Evolutionary conservation across 2,113 vertebrate genomes (phyloP), one percentile per base, ranked within the genome.

Genomic region (Nestor notabilis): DNA sequence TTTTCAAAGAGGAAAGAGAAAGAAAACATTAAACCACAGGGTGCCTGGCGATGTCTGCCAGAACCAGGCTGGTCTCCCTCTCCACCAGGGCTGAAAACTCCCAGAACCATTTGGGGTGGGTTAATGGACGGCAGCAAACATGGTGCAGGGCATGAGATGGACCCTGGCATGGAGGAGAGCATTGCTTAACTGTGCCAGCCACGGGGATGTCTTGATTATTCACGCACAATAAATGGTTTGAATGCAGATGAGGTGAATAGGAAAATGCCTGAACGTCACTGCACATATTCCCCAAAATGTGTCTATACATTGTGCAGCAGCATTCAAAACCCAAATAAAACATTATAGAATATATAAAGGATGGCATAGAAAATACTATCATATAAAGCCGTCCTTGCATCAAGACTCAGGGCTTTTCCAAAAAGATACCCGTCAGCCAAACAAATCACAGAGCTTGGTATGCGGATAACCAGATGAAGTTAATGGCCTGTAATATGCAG

Each of bases 1-100:
- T 92, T 96, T 94, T 97, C 93, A 94, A 96, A 93, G 89, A 87
- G 70, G 80, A 79, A 91, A 90, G 93, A 81, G 69, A 91, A 85
- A 88, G 76, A 92, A 95, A 92, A 94, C 92, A 90, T 89, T 83
- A 92, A 95, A 84, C 96, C 56, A 33, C 11, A 49, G 94, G 65
- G 86, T 93, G 77, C 90, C 92, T 63, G 1, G 74, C 93, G 89
- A 93, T 89, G 65, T 84, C 88, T 2, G 5, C 86, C 81, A 91
- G 88, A 93, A 75, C 24, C 47, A 71, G 41, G 13, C 68, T 49
- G 29, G 12, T 63, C 55, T 95, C 52, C 47, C 60, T 87, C 69
- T 75, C 66, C 60, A 41, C 47, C 41, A 80, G 44, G 23, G 53
- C 60, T 70, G 46, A 77, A 72, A 95, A 80, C 46, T 88, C 78